These are phyloP conservation scores for Cydia strobilella DNA, from an alignment of 1,140 invertebrate genomes.

Conservation along the genomic window DNA sequence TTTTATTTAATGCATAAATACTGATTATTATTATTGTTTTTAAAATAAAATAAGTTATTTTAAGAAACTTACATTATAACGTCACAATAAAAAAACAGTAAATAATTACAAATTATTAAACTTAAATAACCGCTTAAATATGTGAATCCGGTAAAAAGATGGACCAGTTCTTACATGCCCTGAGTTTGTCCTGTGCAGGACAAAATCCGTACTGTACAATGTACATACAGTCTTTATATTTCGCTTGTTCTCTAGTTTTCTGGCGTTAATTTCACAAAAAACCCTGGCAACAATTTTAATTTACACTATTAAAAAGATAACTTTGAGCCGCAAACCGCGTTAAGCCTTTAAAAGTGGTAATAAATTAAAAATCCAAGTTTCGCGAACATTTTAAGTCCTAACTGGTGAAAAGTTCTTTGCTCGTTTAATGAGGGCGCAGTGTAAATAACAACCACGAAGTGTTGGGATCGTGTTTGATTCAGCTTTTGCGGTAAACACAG, in stretches of 20 bases:
- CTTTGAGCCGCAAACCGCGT: conserved; percentile 1
- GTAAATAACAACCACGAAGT: not conserved
- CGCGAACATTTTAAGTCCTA: conserved; percentile 13
- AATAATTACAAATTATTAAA: no score
- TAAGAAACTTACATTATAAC: no score
- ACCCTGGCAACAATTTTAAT: not conserved
- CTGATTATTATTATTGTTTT: no score
- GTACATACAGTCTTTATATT: no score
- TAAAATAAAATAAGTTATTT: no score
- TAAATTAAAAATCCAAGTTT: conserved; percentile 16
- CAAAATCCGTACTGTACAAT: no score
- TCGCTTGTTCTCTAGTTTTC: not conserved
- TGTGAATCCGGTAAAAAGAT: no score
- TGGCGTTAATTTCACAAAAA: not conserved
- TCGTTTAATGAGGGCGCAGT: conserved; percentile 18
- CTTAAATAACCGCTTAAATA: no score
- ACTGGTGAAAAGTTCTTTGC: conserved; percentile 18
- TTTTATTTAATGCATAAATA: no score
- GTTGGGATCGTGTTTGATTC: not conserved
- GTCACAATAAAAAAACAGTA: no score
- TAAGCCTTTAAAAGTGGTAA: conserved; percentile 8
- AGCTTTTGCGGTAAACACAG: not conserved
- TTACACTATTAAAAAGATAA: conserved; percentile 15
- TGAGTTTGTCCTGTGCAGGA: no score
- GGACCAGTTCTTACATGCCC: no score